Percentiles rank a stretch among this genome's conserved stretches.
phyloP scores from a whole-genome alignment of 2,888 invertebrate species.

The Tipula confusa region DNA sequence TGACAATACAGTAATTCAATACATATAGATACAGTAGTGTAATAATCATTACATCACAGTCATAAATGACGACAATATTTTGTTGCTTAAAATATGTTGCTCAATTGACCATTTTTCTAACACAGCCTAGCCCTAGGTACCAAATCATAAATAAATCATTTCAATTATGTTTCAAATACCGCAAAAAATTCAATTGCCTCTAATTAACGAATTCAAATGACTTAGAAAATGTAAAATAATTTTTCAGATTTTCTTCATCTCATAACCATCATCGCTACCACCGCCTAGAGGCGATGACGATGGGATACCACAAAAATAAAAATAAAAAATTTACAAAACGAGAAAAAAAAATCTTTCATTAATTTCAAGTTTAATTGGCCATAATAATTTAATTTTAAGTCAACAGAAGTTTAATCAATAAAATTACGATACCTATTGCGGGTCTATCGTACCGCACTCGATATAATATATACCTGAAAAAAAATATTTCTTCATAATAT shows the following conservation, averaged over 20 bases:
- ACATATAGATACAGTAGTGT: too few species aligned
- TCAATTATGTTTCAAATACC: background rate
- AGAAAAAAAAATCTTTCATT: background rate
- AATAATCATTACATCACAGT: too few species aligned
- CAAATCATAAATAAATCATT: background rate
- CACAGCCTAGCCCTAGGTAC: too few species aligned
- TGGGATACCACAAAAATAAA: background rate
- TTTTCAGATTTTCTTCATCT: background rate
- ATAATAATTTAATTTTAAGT: slow-evolving; percentile 9
- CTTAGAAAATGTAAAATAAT: background rate
- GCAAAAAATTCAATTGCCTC: background rate
- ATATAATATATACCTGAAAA: too few species aligned
- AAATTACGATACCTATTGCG: background rate
- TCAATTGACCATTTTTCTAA: too few species aligned
- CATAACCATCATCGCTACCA: background rate
- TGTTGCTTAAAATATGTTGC: too few species aligned
- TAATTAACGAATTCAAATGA: background rate
- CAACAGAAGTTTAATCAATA: slow-evolving; percentile 9
- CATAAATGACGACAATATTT: too few species aligned
- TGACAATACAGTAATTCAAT: too few species aligned
- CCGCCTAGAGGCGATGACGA: background rate
- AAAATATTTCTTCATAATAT: too few species aligned
- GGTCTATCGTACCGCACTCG: background rate
- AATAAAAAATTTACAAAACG: background rate
- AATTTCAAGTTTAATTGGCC: slow-evolving; percentile 12